Percentiles rank a stretch among this genome's conserved stretches.
Evolutionary conservation across 2,888 invertebrate genomes (phyloP).

Genomic region (Phragmatobia fuliginosa): DNA sequence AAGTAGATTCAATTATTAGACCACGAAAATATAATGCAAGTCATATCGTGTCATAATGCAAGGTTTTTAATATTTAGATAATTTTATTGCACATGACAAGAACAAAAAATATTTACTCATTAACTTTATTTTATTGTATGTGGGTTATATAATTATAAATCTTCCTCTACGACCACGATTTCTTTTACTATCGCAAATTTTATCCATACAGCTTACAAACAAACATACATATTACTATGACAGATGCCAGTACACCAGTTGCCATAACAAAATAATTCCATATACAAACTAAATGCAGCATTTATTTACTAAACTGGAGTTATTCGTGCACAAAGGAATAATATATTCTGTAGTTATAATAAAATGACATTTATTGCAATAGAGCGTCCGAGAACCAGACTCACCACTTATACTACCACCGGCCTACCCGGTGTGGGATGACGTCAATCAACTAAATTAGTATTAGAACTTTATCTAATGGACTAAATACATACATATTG

Average conservation of each 20-base stretch:
- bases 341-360: conserved; percentile 40
- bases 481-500: conserved; percentile 73
- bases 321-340: conserved; percentile 43
- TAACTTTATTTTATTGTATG: neutral
- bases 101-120: neutral
- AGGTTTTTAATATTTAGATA: too few relatives aligned
- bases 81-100: neutral
- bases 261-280: conserved; percentile 22
- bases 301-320: conserved; percentile 50
- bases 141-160: neutral
- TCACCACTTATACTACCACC: conserved; percentile 52
- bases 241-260: conserved; percentile 34
- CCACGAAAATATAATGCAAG: neutral
- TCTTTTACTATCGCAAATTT: neutral
- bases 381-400: conserved; percentile 32
- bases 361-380: conserved; percentile 44
- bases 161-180: neutral
- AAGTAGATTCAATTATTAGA: too few relatives aligned
- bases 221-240: conserved; percentile 8
- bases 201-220: neutral
- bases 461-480: conserved; percentile 69
- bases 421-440: conserved; percentile 50
- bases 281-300: conserved; percentile 24
- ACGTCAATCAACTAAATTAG: conserved; percentile 40
- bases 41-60: neutral